These are phyloP conservation scores for Drosophila sucinea DNA, from an alignment of 1,140 invertebrate species.

Conservation along the genomic window DNA sequence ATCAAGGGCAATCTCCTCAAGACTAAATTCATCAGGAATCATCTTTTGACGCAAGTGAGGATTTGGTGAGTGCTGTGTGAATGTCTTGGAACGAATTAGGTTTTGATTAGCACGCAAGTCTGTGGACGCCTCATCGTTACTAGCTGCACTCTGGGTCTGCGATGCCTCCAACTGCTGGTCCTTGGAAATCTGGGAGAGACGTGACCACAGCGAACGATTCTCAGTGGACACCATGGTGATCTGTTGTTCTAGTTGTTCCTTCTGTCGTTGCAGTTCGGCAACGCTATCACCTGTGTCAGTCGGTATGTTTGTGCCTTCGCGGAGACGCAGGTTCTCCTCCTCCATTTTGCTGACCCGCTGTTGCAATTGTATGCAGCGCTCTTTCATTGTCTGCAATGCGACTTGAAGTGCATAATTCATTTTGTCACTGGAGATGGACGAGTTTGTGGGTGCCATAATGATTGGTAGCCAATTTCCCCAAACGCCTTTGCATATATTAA, in stretches of 20 bases:
- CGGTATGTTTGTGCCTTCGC: conserved; percentile 65
- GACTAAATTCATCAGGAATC: conserved; percentile 86
- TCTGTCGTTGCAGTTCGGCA: conserved; percentile 88
- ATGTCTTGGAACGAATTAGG: conserved; percentile 86
- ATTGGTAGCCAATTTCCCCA: background rate
- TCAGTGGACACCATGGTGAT: conserved; percentile 91
- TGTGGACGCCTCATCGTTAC: conserved; percentile 21
- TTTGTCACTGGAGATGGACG: conserved; percentile 43
- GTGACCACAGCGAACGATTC: conserved; percentile 90
- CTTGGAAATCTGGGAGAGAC: conserved; percentile 87
- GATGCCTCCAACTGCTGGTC: conserved; percentile 79
- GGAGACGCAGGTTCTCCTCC: conserved; percentile 89
- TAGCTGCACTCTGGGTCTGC: conserved; percentile 27
- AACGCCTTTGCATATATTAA: conserved; percentile 7
- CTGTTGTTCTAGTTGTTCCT: conserved; percentile 89
- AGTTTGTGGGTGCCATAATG: conserved; percentile 17
- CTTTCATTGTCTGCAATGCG: conserved; percentile 90
- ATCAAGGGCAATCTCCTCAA: conserved; percentile 90
- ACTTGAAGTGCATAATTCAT: conserved; percentile 86
- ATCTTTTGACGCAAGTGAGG: conserved; percentile 83
- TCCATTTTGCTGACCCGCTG: conserved; percentile 87
- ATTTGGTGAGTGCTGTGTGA: conserved; percentile 86
- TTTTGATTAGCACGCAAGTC: conserved; percentile 57
- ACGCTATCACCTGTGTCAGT: conserved; percentile 83
- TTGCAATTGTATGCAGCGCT: conserved; percentile 90